phyloP scores from a whole-genome alignment of 2,888 invertebrate species.

The Lochmaea crataegi region DNA sequence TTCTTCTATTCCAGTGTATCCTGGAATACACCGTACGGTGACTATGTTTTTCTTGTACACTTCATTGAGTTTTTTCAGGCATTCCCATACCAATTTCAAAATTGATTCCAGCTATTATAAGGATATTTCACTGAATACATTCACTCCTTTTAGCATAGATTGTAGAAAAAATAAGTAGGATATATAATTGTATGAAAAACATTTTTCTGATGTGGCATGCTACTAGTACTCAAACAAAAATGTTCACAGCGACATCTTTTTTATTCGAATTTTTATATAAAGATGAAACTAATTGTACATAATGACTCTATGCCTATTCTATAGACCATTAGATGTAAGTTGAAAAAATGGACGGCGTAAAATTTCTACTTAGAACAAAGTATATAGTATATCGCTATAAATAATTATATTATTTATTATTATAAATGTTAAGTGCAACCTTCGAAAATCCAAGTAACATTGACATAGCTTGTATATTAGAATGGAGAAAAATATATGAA shows the following conservation, averaged over 20 bases:
- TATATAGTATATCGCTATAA: conserved; percentile 19
- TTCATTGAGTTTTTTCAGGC: too few species aligned
- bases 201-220: background rate
- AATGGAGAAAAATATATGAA: background rate
- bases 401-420: conserved; percentile 18
- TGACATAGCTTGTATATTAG: conserved; percentile 5
- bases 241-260: conserved; percentile 16
- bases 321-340: conserved; percentile 28
- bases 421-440: conserved; percentile 27
- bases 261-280: conserved; percentile 19
- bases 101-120: too few species aligned
- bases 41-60: too few species aligned
- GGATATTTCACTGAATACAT: too few species aligned
- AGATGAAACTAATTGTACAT: conserved; percentile 18
- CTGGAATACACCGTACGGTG: too few species aligned
- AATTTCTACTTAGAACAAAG: conserved; percentile 24
- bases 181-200: too few species aligned
- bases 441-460: conserved; percentile 1
- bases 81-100: too few species aligned
- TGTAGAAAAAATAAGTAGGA: too few species aligned
- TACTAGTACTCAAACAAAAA: background rate
- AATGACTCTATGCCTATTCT: conserved; percentile 26
- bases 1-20: too few species aligned
- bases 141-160: too few species aligned
- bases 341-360: conserved; percentile 12